Evolutionary conservation across 2,888 invertebrate species (phyloP), one percentile per base, ranked within the genome.

Genomic region (Eumacrocentrus americanus): DNA sequence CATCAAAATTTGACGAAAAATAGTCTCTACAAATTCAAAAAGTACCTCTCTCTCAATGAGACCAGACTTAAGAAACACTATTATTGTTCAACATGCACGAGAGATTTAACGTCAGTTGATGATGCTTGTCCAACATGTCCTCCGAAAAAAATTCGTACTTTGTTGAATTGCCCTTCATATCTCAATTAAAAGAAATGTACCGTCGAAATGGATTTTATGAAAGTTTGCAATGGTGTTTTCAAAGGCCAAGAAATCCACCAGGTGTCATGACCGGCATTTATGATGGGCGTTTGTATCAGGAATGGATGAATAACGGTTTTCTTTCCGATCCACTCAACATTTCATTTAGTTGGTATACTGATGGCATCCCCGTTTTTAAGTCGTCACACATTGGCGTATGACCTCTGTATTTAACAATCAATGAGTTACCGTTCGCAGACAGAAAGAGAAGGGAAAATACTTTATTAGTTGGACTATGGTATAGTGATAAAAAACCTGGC

Each of bases 391-490:
- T 34, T 2, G 47, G 46, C 16, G 44, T 62, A 9, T 60, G 47
- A 47, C 60, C 52, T 0, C 11, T 56, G 1, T 60, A 57, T 29
- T 46, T 52, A 42, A 23, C n/a, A n/a, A n/a, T n/a, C n/a, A n/a
- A n/a, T n/a, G n/a, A n/a, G n/a, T n/a, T n/a, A n/a, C n/a, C n/a
- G n/a, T n/a, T n/a, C n/a, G n/a, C n/a, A n/a, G n/a, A n/a, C n/a
- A n/a, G n/a, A n/a, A n/a, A n/a, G n/a, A 48, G 38, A 9, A 34
- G 18, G 6, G 51, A 61, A 34, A 61, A 61, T 47, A 34, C 44
- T 9, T n/a, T 61, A 16, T 6, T 61, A 5, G 44, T 44, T 11
- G 57, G 61, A 3, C n/a, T 52, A 11, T 61, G 57, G 57, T 58
- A 35, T 9, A 57, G 57, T 6, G 16, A 57, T 7, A 16, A 29